A percentile compares a stretch with the other conserved stretches of the same genome.
phyloP scores from a whole-genome alignment of 2,888 invertebrate genomes.

The Archips crataeganus region DNA sequence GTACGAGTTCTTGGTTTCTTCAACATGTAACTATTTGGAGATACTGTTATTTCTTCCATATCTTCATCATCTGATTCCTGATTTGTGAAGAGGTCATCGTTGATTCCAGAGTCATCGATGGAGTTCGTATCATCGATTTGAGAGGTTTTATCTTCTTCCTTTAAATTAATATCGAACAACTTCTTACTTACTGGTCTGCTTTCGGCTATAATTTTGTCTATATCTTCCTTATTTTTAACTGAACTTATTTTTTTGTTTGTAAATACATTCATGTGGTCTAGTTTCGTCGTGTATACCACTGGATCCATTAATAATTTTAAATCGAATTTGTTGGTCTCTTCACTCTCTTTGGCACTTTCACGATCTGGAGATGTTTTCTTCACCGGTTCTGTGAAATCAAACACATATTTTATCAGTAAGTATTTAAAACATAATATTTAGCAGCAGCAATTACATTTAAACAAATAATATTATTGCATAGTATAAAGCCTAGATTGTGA shows the following conservation, averaged over 20 bases:
- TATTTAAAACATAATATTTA: not conserved
- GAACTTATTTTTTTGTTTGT: slow-evolving; percentile 50
- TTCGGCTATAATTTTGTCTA: slow-evolving; percentile 60
- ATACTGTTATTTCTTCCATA: slow-evolving; percentile 54
- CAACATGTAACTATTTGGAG: slow-evolving; percentile 63
- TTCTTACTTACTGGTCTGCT: slow-evolving; percentile 62
- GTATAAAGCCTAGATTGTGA: not conserved
- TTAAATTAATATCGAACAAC: slow-evolving; percentile 45
- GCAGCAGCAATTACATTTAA: not conserved
- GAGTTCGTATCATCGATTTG: slow-evolving; percentile 1
- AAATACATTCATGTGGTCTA: slow-evolving; percentile 68
- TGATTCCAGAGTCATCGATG: not conserved
- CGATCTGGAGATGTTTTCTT: not conserved
- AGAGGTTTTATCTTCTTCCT: slow-evolving; percentile 35
- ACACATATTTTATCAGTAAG: not conserved
- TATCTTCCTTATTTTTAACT: slow-evolving; percentile 54
- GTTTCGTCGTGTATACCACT: slow-evolving; percentile 66
- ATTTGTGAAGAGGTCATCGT: slow-evolving; percentile 25
- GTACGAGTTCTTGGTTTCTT: slow-evolving; percentile 68
- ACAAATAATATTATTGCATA: not conserved
- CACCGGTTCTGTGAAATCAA: slow-evolving; percentile 11
- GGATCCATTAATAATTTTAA: slow-evolving; percentile 71
- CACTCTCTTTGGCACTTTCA: slow-evolving; percentile 29
- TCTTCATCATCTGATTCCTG: slow-evolving; percentile 39
- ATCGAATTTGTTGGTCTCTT: slow-evolving; percentile 60